A percentile compares a stretch with the other conserved stretches of the same genome.
phyloP scores from a whole-genome alignment of 2,797 vertebrate species.

The Hypotaenidia okinawae region DNA sequence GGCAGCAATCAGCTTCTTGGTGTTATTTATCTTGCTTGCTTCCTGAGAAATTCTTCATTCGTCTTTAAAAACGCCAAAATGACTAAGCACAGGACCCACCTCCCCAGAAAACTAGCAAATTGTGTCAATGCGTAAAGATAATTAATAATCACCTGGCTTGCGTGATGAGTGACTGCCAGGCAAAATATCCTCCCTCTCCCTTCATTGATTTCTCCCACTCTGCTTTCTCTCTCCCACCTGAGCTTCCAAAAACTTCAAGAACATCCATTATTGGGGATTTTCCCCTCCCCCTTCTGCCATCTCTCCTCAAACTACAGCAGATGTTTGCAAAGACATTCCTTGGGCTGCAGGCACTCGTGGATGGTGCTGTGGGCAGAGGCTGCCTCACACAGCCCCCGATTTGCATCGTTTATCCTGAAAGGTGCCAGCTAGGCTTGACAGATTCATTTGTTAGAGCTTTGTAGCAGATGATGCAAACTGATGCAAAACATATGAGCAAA shows the following conservation, averaged over 20 bases:
- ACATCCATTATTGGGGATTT: not conserved
- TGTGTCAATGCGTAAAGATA: constrained; percentile 84
- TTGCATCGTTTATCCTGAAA: constrained; percentile 42
- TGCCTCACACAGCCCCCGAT: not conserved
- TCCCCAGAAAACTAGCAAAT: constrained; percentile 84
- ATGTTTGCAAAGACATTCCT: constrained; percentile 47
- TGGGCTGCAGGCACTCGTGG: not conserved
- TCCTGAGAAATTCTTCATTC: constrained; percentile 73
- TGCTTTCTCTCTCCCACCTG: constrained; percentile 32
- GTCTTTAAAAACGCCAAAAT: constrained; percentile 82
- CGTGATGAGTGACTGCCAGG: constrained; percentile 79
- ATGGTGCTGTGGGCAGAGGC: not conserved
- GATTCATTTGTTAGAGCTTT: constrained; percentile 48
- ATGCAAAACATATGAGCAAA: constrained; percentile 51
- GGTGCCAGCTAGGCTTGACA: constrained; percentile 44
- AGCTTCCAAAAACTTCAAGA: constrained; percentile 65
- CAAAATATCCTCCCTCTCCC: constrained; percentile 56
- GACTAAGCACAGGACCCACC: constrained; percentile 81
- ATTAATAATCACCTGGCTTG: constrained; percentile 82
- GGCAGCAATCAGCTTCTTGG: constrained; percentile 69
- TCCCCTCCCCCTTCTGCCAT: not conserved
- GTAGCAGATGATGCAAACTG: constrained; percentile 51
- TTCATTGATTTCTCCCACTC: not conserved
- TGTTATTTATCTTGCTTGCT: constrained; percentile 77
- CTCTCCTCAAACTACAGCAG: not conserved